Base-by-base conservation (phyloP, 1,140 invertebrate genomes). In the Drosophila varians region DNA sequence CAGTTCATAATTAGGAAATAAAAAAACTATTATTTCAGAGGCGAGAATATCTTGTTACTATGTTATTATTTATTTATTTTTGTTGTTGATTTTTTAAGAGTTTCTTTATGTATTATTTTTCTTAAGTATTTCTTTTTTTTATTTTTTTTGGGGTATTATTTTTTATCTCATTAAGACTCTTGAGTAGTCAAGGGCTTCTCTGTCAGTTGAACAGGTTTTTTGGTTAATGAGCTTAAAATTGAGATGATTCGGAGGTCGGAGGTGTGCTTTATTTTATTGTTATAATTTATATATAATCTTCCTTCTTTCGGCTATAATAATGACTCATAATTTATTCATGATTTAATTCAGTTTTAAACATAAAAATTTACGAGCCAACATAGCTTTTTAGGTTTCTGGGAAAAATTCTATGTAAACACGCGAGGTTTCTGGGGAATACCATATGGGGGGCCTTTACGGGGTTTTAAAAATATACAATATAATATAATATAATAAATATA, bases 1-100 rank as follows among this genome's bases (percentile, higher is more conserved):
- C 40, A 60, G 57, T 51, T 72, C 52, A 54, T 62, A 78, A 78
- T 73, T 62, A 60, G 49, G 40, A 58, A 65, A 53, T 42, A 45
- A 56, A 61, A 52, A 47, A 61, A 52, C 21, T 21, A 57, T 78
- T 16, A 25, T 61, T 46, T 48, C 16, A 23, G 23, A 25, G 73
- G 47, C 66, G 55, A 12, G 18, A 28, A 16, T 43, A n/a, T 40
- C 38, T 45, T 51, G 34, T 25, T 34, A 19, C 26, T 26, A 47
- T 5, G 42, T 62, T 42, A 31, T n/a, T 49, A 18, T 51, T 62
- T 40, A 19, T 19, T 14, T 49, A 34, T 21, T 2, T 21, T 21
- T 21, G n/a, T n/a, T n/a, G n/a, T n/a, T n/a, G n/a, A n/a, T n/a
- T n/a, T n/a, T n/a, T n/a, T n/a, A n/a, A n/a, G n/a, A n/a, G n/a